Evolutionary conservation across 2,888 invertebrate species (phyloP), one percentile per base, ranked within the genome.

Genomic region (Drosophila ezoana): DNA sequence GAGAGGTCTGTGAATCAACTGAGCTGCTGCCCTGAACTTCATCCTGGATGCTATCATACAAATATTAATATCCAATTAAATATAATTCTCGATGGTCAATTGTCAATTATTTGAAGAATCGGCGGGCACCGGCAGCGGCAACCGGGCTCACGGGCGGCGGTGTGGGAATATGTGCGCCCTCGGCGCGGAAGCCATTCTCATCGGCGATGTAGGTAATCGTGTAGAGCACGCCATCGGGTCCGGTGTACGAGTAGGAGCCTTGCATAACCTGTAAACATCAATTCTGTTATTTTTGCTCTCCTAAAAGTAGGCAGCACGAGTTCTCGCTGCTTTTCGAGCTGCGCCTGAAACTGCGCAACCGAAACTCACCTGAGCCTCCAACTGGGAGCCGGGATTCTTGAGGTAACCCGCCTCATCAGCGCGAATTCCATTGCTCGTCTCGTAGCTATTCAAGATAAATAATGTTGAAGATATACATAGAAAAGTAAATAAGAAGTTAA

Each of bases 371-470:
- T 95, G 94, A 54, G 93, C 93, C 87, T 94, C 94, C 58, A 93
- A 89, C 79, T 94, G 93, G 14, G 93, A 91, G 18, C 94, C 95
- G 35, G 93, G 93, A 88, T 94, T 94, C 90, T 94, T 94, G 62
- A 95, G 90, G 89, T 93, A 94, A 48, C 95, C 95, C 79, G 93
- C 93, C 91, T 95, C 95, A 83, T 95, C 93, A 33, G 94, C 94
- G 67, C 93, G 93, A 78, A 95, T 95, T 64, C 95, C 95, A 83
- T 95, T 95, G 72, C 94, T 94, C 5, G 95, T 95, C 91, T 95
- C 94, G 87, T 94, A 95, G 90, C 94, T 95, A 57, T 16, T 9
- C 3, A 16, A 32, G 2, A 28, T 5, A 32, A 14, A 44, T 58
- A 1, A n/a, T n/a, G 23, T 37, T 20, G 37, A 13, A 33, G 23